Conservation (phyloP, 2,888 invertebrate species). For the Drosophila monieri region DNA sequence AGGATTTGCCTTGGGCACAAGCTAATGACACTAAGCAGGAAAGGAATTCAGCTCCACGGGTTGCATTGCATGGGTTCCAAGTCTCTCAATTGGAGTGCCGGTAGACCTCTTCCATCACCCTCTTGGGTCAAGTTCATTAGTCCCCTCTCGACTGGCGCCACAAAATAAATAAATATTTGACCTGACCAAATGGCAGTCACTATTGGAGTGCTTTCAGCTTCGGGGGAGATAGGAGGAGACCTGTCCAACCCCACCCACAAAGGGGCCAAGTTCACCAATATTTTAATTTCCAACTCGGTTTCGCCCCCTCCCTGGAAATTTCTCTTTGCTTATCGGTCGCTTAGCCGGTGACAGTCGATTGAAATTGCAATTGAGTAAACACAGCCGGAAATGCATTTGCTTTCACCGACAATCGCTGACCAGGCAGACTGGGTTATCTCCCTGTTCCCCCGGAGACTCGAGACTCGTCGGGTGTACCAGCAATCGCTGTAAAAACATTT, state of each 20-base stretch:
- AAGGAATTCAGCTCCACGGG: not conserved
- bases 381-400: constrained; percentile 77
- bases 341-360: constrained; percentile 30
- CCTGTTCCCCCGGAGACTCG: constrained; percentile 4
- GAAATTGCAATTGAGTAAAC: constrained; percentile 72
- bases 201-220: constrained; percentile 38
- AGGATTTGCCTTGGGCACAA: constrained; percentile 18
- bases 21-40: constrained; percentile 15
- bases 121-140: constrained; percentile 50
- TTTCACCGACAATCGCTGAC: constrained; percentile 57
- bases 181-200: constrained; percentile 57
- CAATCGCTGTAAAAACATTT: constrained; percentile 19
- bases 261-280: constrained; percentile 74
- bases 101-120: not conserved
- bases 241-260: constrained; percentile 44
- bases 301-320: constrained; percentile 27
- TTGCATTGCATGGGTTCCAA: not conserved
- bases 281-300: constrained; percentile 58
- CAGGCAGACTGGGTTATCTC: constrained; percentile 36
- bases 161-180: constrained; percentile 60
- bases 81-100: not conserved
- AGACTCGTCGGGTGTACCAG: not conserved
- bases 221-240: constrained; percentile 29
- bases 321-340: constrained; percentile 58
- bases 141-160: constrained; percentile 58